Base-by-base conservation (phyloP, 2,113 vertebrate genomes). In the Agelaius phoeniceus region DNA sequence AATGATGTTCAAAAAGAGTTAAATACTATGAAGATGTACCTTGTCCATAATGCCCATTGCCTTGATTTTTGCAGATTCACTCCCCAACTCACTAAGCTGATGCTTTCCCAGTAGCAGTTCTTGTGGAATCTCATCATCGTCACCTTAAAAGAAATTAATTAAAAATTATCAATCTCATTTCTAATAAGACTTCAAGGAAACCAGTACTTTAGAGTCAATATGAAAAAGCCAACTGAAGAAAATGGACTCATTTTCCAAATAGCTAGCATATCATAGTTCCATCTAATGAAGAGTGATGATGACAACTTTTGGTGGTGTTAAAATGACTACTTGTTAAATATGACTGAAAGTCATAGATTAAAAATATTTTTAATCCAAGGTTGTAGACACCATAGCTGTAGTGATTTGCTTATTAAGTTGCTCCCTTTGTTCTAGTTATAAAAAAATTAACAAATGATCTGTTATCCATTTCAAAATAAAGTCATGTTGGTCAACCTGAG, bases 61-160 rank as follows among this genome's bases (percentile, higher is more conserved):
- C 97, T 99, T 99, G 94, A 99, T 99, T 98, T 99, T 99, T 94
- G 99, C 99, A n/a, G 99, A 99, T 98, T 99, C 99, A 67, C 99
- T 99, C 95, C 99, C 99, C 81, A 99, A 95, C 95, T 99, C 99
- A 87, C 96, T 99, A 88, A 99, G 98, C 95, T 99, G 99, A 98
- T 99, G 99, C 90, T 99, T 99, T 81, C 99, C 99, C 67, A 99
- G 98, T 27, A 99, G 97, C 63, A 99, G 91, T 96, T 99, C 99
- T 94, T 99, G 99, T 96, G 99, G 99, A 97, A 99, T 99, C 97
- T 99, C 99, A 95, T 99, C 99, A 94, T 99, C 99, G 77, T 99
- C 99, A 58, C 98, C 98, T 97, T 96, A 68, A 68, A 95, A 76
- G 76, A 96, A 62, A 33, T 20, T 28, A 39, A 33, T 33, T 17